A percentile compares a stretch with the other conserved stretches of the same genome.
Evolutionary conservation across 2,888 invertebrate species (phyloP).

Genomic region (Drosophila rellima): DNA sequence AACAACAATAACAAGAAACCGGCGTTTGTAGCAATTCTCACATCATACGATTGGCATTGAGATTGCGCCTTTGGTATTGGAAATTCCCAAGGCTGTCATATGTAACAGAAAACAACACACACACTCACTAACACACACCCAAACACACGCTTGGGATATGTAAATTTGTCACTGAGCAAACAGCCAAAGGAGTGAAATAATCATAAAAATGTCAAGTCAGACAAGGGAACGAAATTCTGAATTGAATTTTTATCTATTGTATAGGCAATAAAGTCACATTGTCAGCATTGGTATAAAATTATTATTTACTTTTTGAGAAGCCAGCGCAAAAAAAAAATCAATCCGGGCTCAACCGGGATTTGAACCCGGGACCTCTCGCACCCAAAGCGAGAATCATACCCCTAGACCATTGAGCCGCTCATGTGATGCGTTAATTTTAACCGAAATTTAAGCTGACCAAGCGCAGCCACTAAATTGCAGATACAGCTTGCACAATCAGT

Average conservation of each 20-base stretch:
- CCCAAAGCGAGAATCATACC: conserved; percentile 90
- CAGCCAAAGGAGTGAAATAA: conserved; percentile 83
- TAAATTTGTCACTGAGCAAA: conserved; percentile 77
- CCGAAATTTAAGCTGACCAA: conserved; percentile 20
- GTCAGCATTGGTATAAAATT: conserved; percentile 64
- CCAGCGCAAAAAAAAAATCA: conserved; percentile 1
- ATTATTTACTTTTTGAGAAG: conserved; percentile 57
- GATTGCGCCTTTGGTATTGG: conserved; percentile 73
- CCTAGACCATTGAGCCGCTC: conserved; percentile 89
- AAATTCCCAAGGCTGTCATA: conserved; percentile 82
- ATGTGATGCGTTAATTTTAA: not conserved
- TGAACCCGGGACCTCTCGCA: conserved; percentile 90
- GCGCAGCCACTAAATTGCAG: conserved; percentile 7
- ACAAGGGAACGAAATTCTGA: conserved; percentile 72
- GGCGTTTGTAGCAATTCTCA: conserved; percentile 82
- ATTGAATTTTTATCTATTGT: conserved; percentile 85
- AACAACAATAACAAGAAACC: conserved; percentile 54
- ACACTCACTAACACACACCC: conserved; percentile 20
- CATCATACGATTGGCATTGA: conserved; percentile 84
- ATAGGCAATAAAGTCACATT: conserved; percentile 81
- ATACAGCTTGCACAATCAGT: conserved; percentile 4
- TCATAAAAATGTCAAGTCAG: conserved; percentile 82
- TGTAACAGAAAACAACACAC: conserved; percentile 43
- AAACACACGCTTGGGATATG: conserved; percentile 61
- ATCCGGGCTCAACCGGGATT: conserved; percentile 89